phyloP scores from a whole-genome alignment of 2,888 invertebrate species.

The Saturnia pavonia region DNA sequence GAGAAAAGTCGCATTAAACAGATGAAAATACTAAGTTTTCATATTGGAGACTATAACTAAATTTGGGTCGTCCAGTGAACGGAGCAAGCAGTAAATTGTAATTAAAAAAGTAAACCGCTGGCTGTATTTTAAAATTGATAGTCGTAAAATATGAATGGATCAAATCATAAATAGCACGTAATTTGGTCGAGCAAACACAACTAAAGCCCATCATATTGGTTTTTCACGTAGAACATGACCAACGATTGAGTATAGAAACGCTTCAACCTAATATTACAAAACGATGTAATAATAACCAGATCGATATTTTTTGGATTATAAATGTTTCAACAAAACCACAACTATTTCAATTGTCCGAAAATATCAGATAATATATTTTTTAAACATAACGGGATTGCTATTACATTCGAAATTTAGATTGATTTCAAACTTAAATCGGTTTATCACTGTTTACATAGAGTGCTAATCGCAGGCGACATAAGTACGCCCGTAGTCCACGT shows the following conservation, averaged over 20 bases:
- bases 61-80: background rate
- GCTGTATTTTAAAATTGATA: background rate
- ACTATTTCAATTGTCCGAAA: background rate
- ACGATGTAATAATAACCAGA: background rate
- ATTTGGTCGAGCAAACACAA: background rate
- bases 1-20: background rate
- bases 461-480: constrained; percentile 70
- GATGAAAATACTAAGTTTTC: background rate
- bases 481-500: constrained; percentile 60
- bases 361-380: background rate
- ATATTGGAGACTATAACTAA: background rate
- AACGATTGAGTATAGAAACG: background rate
- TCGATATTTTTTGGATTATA: background rate
- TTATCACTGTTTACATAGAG: constrained; percentile 55
- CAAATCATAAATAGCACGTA: background rate
- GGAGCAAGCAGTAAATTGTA: background rate
- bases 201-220: background rate
- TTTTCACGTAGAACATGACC: background rate
- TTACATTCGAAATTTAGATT: constrained; percentile 31
- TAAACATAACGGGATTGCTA: constrained; percentile 25
- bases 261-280: background rate
- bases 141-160: background rate
- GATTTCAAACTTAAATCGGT: constrained; percentile 41
- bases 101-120: background rate
- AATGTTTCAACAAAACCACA: background rate